Evolutionary conservation across 2,113 vertebrate species (phyloP), one percentile per base, ranked within the genome.

Genomic region (Callopanchax toddi): DNA sequence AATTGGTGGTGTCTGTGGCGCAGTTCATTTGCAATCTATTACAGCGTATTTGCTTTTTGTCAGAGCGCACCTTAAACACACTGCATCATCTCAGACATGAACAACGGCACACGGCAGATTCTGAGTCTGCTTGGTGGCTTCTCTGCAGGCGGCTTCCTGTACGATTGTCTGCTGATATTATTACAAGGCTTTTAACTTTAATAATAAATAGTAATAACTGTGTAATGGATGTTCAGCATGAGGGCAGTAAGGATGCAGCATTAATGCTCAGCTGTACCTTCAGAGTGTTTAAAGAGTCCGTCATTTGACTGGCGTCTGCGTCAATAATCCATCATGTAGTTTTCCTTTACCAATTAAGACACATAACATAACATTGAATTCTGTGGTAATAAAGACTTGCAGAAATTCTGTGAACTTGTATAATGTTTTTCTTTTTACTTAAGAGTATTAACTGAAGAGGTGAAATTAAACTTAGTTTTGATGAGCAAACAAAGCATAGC

Each of bases 21-120:
- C 81, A 85, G 86, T 89, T 91, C 85, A 91, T 91, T 90, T 87
- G 84, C 86, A 87, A 90, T 91, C 82, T 83, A 87, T 92, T 89
- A 89, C 78, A 15, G 21, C 21, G 77, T 89, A 84, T 91, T 90
- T 90, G 87, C 84, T 90, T 88, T 82, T 85, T 90, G 90, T 90
- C 90, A 90, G 74, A 84, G 78, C 54, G 46, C 66, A 83, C 82
- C 81, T 83, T 73, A 83, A 90, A 88, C 86, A 89, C 85, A 73
- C 84, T 90, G 82, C 85, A 88, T 92, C 87, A 89, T 88, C 67
- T 74, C 34, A 3, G 74, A 64, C 69, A 21, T 34, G 71, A 44
- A 54, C 64, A 75, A 66, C 57, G 60, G 65, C 10, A 11, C 17
- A 54, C 12, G 29, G 21, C 40, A 34, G 6, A 43, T 51, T 54